These are phyloP conservation scores for Enteromius anoplus DNA, from an alignment of 2,797 vertebrate species.

Conservation along the genomic window DNA sequence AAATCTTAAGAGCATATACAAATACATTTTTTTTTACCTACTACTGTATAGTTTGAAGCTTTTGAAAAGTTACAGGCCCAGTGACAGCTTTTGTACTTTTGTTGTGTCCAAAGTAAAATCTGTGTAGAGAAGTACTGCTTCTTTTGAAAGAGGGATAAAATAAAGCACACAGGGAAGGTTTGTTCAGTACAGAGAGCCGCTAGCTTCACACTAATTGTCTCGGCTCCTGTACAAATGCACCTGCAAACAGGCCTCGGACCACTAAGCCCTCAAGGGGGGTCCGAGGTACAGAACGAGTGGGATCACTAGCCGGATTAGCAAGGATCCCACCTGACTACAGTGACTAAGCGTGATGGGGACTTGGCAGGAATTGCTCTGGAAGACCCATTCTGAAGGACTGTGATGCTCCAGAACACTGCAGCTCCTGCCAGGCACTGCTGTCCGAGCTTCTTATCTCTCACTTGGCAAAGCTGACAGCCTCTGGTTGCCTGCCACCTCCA, in stretches of 20 bases:
- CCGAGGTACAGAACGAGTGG: slow-evolving; percentile 41
- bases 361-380: slow-evolving; percentile 48
- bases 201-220: slow-evolving; percentile 9
- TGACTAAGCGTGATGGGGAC: slow-evolving; percentile 47
- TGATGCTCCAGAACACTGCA: slow-evolving; percentile 41
- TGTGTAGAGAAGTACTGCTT: too few species aligned
- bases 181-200: neutral
- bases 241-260: slow-evolving; percentile 31
- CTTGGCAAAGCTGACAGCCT: slow-evolving; percentile 56
- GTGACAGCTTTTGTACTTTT: neutral
- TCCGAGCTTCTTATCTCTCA: slow-evolving; percentile 59
- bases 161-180: neutral
- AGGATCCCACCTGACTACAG: slow-evolving; percentile 55
- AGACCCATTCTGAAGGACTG: slow-evolving; percentile 55
- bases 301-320: slow-evolving; percentile 56
- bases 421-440: slow-evolving; percentile 57
- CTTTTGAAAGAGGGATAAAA: neutral
- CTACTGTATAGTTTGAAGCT: too few species aligned
- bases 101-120: neutral
- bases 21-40: too few species aligned
- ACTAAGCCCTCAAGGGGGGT: slow-evolving; percentile 34
- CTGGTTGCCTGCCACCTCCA: slow-evolving; percentile 62
- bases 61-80: too few species aligned
- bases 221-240: slow-evolving; percentile 16
- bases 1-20: neutral